A percentile compares a stretch with the other conserved stretches of the same genome.
phyloP scores from a whole-genome alignment of 2,888 invertebrate species.

The Agriopis marginaria region DNA sequence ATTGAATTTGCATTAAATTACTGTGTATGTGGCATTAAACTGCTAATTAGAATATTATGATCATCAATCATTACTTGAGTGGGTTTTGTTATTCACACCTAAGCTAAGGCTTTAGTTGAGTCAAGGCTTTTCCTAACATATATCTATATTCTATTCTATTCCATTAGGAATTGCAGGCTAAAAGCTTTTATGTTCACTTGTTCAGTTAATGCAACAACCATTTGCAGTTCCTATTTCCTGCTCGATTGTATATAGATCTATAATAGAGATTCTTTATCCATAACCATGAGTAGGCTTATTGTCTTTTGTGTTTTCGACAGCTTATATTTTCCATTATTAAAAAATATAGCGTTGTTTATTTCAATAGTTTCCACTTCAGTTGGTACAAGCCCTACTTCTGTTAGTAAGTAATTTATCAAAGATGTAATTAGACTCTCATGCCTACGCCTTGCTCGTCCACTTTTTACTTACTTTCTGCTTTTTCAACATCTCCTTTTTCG shows the following conservation, averaged over 20 bases:
- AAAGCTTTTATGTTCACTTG: constrained; percentile 20
- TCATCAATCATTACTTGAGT: constrained; percentile 25
- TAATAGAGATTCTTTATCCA: not conserved
- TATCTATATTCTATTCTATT: constrained; percentile 25
- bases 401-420: constrained; percentile 14
- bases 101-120: constrained; percentile 11
- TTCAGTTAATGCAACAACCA: constrained; percentile 1
- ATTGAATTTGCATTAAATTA: not conserved
- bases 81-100: constrained; percentile 21
- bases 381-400: not conserved
- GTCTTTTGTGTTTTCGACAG: not conserved
- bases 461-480: constrained; percentile 26
- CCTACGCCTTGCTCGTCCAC: constrained; percentile 7
- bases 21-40: not conserved
- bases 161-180: not conserved
- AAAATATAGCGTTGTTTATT: not conserved
- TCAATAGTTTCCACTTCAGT: not conserved
- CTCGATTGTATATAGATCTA: not conserved
- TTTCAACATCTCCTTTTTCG: constrained; percentile 28
- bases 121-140: constrained; percentile 29
- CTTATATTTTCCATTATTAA: not conserved
- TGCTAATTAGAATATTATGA: constrained; percentile 8
- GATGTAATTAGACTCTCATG: constrained; percentile 11
- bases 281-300: not conserved
- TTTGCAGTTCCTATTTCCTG: constrained; percentile 15